phyloP scores from a whole-genome alignment of 2,113 vertebrate species.

The Pyrgilauda ruficollis region DNA sequence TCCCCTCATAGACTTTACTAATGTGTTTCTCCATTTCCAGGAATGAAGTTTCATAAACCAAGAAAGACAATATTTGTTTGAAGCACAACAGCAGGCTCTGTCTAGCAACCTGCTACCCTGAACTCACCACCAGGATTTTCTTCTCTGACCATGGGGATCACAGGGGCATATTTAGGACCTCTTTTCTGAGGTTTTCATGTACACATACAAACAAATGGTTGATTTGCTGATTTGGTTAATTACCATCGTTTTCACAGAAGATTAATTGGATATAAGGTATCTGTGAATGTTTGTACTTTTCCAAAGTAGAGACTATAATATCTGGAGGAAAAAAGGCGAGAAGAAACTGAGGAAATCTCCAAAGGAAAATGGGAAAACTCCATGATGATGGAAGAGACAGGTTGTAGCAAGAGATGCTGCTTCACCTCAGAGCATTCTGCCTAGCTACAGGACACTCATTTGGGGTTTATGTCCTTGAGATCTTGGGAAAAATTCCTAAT shows the following conservation, averaged over 20 bases:
- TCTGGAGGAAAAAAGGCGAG: neutral
- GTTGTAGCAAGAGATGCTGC: neutral
- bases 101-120: neutral
- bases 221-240: neutral
- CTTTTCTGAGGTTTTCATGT: neutral
- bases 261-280: neutral
- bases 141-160: neutral
- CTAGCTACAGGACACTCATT: neutral
- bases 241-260: neutral
- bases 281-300: neutral
- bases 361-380: neutral
- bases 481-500: neutral
- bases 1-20: neutral
- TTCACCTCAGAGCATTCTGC: neutral
- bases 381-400: neutral
- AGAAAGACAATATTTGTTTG: neutral
- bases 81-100: neutral
- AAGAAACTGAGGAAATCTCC: neutral
- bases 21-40: neutral
- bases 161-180: rapidly evolving
- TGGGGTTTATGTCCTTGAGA: neutral
- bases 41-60: neutral
- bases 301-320: neutral
- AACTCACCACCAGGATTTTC: neutral
- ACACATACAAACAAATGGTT: neutral